Evolutionary conservation across 2,888 invertebrate species (phyloP).

Genomic region (Euzophera pinguis): DNA sequence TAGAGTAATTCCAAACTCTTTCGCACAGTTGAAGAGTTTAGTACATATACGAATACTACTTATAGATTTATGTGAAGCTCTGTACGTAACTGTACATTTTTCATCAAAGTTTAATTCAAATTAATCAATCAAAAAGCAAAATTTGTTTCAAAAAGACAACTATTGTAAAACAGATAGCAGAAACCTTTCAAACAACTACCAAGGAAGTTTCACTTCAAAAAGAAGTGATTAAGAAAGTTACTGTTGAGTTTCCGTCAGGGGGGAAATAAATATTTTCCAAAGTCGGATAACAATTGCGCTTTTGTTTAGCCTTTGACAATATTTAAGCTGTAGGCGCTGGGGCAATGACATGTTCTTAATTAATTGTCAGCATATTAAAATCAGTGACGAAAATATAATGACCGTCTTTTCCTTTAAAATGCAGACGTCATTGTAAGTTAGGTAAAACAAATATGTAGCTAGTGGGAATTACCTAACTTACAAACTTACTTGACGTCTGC

Average conservation of each 20-base stretch:
- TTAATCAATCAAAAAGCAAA: background rate
- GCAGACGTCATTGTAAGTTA: no score
- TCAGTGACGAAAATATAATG: background rate
- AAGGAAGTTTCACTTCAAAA: constrained; percentile 62
- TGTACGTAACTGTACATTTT: background rate
- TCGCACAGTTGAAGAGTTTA: no score
- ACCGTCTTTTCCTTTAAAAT: no score
- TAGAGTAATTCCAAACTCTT: no score
- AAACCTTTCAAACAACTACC: constrained; percentile 54
- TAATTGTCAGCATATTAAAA: background rate
- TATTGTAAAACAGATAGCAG: constrained; percentile 65
- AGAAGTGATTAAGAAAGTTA: constrained; percentile 73
- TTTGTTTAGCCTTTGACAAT: constrained; percentile 48
- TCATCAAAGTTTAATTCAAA: background rate
- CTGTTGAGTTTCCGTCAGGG: constrained; percentile 52
- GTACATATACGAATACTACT: no score
- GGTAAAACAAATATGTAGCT: no score
- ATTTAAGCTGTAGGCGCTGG: constrained; percentile 37
- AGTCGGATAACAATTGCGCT: constrained; percentile 59
- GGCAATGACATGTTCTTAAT: constrained; percentile 26
- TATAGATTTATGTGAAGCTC: no score
- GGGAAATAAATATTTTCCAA: constrained; percentile 68
- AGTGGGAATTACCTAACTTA: no score
- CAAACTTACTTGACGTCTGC: no score
- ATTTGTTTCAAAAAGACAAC: constrained; percentile 19